Base-by-base conservation (phyloP, 2,797 vertebrate species). In the Xiphophorus birchmanni region DNA sequence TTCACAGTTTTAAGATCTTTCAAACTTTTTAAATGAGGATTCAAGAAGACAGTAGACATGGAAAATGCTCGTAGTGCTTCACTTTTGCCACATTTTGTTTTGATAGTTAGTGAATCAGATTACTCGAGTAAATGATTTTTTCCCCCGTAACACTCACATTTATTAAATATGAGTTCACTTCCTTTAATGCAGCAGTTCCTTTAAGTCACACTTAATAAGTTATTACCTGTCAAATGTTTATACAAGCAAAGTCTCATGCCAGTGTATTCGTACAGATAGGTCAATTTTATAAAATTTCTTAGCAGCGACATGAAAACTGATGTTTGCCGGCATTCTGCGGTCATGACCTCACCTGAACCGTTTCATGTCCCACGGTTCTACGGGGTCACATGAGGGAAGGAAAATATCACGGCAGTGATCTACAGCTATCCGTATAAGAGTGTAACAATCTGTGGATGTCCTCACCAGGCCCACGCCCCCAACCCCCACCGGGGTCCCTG, bases 361-460 rank as follows among this genome's bases (percentile, higher is more conserved):
- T 11, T 11, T 40, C 35, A 40, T 10, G 63, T 10, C 50, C 6
- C 84, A 69, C 0, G 54, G 73, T 15, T 18, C 52, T 32, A 12
- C 32, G 48, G 2, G 18, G 80, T 75, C 73, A 52, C 73, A 73
- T 80, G 63, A 18, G 42, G 50, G 73, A 65, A 71, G 73, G 78
- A 50, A 71, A 75, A 69, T 63, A 75, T 82, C 73, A 50, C 26
- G n/a, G 45, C 42, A 7, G 17, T 50, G 45, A 45, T 17, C 56
- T 42, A 56, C 74, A 58, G 79, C 44, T 17, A 26, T 52, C 35
- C 56, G 56, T 81, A 60, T 71, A 72, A 45, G 40, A 77, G 72
- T 47, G 74, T 26, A 65, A 26, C 69, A 82, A 74, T 86, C 80
- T 50, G 79, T 75, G 77, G 75, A 72, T 67, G 56, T 83, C 82